These are phyloP conservation scores for Ctenopoma multispine DNA, from an alignment of 2,797 vertebrate genomes.

Conservation along the genomic window DNA sequence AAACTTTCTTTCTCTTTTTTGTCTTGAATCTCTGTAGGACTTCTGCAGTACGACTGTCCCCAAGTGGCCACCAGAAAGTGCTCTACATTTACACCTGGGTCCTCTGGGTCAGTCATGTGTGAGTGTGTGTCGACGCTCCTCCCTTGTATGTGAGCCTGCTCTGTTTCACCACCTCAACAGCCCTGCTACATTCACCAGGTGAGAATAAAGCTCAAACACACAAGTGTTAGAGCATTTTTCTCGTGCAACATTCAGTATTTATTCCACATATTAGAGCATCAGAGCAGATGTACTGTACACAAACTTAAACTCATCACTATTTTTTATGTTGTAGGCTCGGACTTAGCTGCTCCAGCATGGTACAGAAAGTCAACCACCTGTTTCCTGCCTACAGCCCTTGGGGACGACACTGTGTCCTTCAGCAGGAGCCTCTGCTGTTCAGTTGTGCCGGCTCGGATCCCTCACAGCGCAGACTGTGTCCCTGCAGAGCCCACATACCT, in stretches of 20 bases:
- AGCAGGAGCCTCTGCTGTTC: slow-evolving; percentile 79
- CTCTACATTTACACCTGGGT: slow-evolving; percentile 69
- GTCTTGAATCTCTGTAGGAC: slow-evolving; percentile 54
- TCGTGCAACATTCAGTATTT: not conserved
- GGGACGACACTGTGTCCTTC: slow-evolving; percentile 78
- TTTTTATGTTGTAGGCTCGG: slow-evolving; percentile 63
- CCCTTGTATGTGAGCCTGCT: slow-evolving; percentile 78
- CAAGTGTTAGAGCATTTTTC: too few species aligned
- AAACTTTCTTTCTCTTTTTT: slow-evolving; percentile 8
- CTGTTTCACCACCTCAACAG: slow-evolving; percentile 80
- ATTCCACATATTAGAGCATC: not conserved
- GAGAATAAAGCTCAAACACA: slow-evolving; percentile 25
- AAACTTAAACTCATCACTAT: not conserved
- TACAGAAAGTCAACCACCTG: slow-evolving; percentile 74
- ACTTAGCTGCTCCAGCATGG: slow-evolving; percentile 69
- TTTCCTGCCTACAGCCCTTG: slow-evolving; percentile 82
- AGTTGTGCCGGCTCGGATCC: slow-evolving; percentile 80
- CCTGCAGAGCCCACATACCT: slow-evolving; percentile 73
- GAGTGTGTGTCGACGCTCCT: slow-evolving; percentile 68
- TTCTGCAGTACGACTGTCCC: slow-evolving; percentile 73
- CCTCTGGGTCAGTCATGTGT: slow-evolving; percentile 78
- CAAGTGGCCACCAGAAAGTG: slow-evolving; percentile 73
- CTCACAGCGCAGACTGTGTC: slow-evolving; percentile 77
- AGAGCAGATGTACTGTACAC: not conserved
- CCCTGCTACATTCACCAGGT: slow-evolving; percentile 74